Evolutionary conservation across 2,113 vertebrate species (phyloP).

Genomic region (Gyps fulvus): DNA sequence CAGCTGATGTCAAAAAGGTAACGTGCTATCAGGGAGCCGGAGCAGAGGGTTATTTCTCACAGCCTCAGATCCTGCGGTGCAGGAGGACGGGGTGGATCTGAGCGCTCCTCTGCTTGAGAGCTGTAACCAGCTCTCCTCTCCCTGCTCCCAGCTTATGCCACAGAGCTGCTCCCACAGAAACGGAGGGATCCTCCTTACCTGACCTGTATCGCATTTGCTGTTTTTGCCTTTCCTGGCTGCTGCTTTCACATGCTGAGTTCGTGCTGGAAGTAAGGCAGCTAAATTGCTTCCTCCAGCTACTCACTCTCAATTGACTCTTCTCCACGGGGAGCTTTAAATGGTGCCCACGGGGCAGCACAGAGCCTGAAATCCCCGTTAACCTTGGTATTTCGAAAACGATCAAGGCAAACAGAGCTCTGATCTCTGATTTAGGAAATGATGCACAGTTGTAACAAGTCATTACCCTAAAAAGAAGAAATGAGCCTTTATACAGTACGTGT

Average conservation of each 20-base stretch:
- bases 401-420: neutral
- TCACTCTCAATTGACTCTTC: slow-evolving; percentile 33
- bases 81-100: neutral
- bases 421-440: slow-evolving; percentile 1
- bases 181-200: neutral
- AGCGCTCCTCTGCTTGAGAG: neutral
- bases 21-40: neutral
- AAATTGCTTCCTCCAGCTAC: slow-evolving; percentile 49
- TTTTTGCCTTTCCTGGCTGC: neutral
- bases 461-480: slow-evolving; percentile 20
- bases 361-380: slow-evolving; percentile 16
- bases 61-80: neutral
- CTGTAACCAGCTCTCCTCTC: neutral
- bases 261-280: slow-evolving; percentile 27
- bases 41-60: neutral
- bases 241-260: neutral
- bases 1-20: neutral
- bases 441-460: neutral
- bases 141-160: neutral
- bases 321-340: slow-evolving; percentile 39
- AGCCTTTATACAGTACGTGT: neutral
- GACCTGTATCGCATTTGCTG: neutral
- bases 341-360: neutral
- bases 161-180: neutral
- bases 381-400: neutral